Base-by-base conservation (phyloP, 2,113 vertebrate genomes). In the Dendropsophus ebraccatus region DNA sequence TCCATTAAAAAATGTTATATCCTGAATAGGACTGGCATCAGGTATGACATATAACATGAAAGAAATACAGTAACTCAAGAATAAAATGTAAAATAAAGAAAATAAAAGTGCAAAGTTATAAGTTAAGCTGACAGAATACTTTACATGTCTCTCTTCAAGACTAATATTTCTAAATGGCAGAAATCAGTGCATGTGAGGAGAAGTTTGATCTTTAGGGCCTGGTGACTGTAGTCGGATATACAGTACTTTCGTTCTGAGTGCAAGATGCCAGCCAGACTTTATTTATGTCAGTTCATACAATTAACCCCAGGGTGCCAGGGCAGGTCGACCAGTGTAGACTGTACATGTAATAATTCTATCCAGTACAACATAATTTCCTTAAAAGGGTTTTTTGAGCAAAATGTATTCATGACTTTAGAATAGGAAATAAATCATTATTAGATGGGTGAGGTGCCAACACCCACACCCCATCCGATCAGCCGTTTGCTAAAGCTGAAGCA, bases 41-140 rank as follows among this genome's bases (percentile, higher is more conserved):
- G 25, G 13, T 32, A 14, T 25, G 12, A 58, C 58, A 79, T 78
- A 35, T n/a, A 25, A 30, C 28, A 21, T 28, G 8, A 62, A 67
- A 65, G 13, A 35, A 11, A 9, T 4, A 50, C 1, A 30, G 13
- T 17, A 65, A 47, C n/a, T 30, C 14, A 50, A 49, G 3, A 32
- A 32, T 23, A 50, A 0, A 35, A 41, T 60, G 37, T 6, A 80
- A 37, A 52, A 74, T 69, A 23, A 58, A 30, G 47, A 17, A 74
- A 72, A 65, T 69, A 70, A 70, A 74, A 83, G 78, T 62, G 78
- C 78, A 65, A 65, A 23, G 37, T 19, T 58, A 79, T 58, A 41
- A 58, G 56, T 45, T 47, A 81, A 65, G 56, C 45, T 30, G 25
- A 76, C 21, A 21, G 28, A 52, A 54, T 8, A 50, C 52, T 23